Conservation (phyloP, 2,113 vertebrate species). For the Anhinga rufa region DNA sequence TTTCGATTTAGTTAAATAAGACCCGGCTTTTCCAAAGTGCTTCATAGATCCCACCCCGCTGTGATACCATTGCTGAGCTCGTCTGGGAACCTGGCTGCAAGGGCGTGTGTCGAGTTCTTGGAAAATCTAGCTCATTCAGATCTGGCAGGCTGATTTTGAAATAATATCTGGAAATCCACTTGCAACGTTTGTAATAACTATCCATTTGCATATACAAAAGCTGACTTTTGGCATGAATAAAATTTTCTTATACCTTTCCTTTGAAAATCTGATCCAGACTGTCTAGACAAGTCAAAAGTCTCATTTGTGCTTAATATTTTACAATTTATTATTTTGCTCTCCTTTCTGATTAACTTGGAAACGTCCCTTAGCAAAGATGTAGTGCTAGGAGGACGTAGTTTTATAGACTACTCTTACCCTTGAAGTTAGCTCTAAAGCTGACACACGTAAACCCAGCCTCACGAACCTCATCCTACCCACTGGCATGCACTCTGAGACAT, state of each 20-base stretch:
- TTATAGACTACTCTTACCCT: not conserved
- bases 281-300: constrained; percentile 56
- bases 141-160: constrained; percentile 2
- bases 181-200: not conserved
- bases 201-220: constrained; percentile 3
- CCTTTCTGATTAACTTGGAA: not conserved
- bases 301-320: constrained; percentile 2
- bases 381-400: not conserved
- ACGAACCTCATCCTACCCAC: not conserved
- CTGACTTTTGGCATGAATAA: not conserved
- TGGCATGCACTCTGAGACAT: not conserved
- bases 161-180: constrained; percentile 14
- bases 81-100: not conserved
- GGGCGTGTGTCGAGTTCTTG: not conserved
- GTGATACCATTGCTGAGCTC: not conserved
- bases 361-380: not conserved
- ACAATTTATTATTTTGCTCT: constrained; percentile 19
- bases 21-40: not conserved
- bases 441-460: not conserved
- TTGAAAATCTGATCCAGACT: constrained; percentile 41
- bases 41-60: not conserved
- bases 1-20: not conserved
- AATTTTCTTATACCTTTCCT: not conserved
- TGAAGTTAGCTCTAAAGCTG: not conserved
- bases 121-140: not conserved